phyloP scores from a whole-genome alignment of 2,888 invertebrate genomes.

The Melanotus villosus region DNA sequence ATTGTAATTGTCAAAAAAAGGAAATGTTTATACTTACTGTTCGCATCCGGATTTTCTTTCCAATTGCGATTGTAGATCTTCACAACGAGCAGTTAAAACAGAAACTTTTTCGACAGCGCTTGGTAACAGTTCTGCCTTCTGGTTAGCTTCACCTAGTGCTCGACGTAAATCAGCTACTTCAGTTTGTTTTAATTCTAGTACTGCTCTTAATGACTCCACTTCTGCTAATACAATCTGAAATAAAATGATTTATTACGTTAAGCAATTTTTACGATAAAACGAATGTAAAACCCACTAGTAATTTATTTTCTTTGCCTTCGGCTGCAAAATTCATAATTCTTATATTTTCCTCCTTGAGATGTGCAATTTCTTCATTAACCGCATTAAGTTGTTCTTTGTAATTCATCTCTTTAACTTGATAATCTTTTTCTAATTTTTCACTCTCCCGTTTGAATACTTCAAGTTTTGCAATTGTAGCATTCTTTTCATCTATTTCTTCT shows the following conservation, averaged over 20 bases:
- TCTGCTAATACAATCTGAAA: constrained; percentile 64
- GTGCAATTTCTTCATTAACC: constrained; percentile 58
- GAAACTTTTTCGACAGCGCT: constrained; percentile 82
- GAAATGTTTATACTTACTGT: constrained; percentile 71
- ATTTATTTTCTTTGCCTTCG: constrained; percentile 62
- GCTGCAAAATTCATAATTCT: constrained; percentile 59
- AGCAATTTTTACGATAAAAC: not conserved
- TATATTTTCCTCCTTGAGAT: constrained; percentile 62
- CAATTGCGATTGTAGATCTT: constrained; percentile 85
- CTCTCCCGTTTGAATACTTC: constrained; percentile 57
- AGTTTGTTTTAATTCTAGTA: constrained; percentile 89
- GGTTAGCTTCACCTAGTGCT: constrained; percentile 78
- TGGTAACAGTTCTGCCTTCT: constrained; percentile 83
- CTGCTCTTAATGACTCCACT: constrained; percentile 87
- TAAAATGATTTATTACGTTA: not conserved
- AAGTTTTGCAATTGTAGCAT: constrained; percentile 55
- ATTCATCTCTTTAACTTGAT: constrained; percentile 59
- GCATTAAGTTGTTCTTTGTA: constrained; percentile 57
- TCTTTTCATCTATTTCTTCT: constrained; percentile 65
- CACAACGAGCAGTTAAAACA: constrained; percentile 85
- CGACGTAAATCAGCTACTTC: constrained; percentile 86
- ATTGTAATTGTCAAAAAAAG: not conserved
- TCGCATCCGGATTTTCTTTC: constrained; percentile 81
- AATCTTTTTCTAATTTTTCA: constrained; percentile 61
- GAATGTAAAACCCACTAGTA: constrained; percentile 59